Percentiles rank a stretch among this genome's conserved stretches.
Conservation (phyloP, 1,140 invertebrate species). For the Apis dorsata region DNA sequence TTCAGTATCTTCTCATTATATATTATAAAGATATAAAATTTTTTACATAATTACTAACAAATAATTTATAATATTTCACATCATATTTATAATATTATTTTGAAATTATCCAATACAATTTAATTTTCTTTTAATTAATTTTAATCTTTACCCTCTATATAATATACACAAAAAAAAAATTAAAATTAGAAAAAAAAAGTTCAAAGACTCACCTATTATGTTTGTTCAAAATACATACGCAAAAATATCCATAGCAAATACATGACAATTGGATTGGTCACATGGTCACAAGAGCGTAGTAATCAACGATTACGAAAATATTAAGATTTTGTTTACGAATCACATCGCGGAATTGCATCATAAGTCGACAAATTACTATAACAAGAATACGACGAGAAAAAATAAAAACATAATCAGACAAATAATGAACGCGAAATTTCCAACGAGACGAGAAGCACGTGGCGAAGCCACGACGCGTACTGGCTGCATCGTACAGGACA, state of each 20-base stretch:
- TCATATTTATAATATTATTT: too few species aligned
- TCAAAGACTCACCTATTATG: slow-evolving; percentile 22
- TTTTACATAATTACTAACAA: too few species aligned
- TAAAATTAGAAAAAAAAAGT: neutral
- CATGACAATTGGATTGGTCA: neutral
- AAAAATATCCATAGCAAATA: neutral
- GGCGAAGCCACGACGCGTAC: slow-evolving; percentile 75
- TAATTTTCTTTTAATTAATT: too few species aligned
- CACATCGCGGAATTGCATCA: neutral
- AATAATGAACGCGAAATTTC: neutral
- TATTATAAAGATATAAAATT: too few species aligned
- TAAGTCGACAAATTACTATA: neutral
- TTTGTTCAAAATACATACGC: neutral
- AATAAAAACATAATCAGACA: neutral
- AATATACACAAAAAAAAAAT: neutral
- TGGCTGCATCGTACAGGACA: slow-evolving; percentile 72
- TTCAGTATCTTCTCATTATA: too few species aligned
- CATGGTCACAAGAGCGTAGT: neutral
- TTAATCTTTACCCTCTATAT: too few species aligned
- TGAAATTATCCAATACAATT: too few species aligned
- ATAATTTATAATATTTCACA: too few species aligned
- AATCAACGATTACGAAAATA: neutral
- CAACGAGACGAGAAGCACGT: slow-evolving; percentile 73
- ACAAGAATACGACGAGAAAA: neutral
- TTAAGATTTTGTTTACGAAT: neutral